phyloP scores from a whole-genome alignment of 2,797 vertebrate species.

The Pipistrellus nathusii region DNA sequence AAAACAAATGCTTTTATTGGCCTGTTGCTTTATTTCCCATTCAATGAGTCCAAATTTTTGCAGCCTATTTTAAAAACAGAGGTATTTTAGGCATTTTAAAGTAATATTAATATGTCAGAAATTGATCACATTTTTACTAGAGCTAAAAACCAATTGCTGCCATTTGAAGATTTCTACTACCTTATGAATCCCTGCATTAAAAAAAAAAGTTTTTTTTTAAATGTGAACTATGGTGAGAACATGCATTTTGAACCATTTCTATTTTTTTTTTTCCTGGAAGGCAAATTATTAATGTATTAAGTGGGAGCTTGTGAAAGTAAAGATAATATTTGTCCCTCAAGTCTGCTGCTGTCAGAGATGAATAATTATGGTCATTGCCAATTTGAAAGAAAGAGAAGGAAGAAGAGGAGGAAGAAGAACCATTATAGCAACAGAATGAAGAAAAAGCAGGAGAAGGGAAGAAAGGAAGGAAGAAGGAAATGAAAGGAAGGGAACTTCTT shows the following conservation, averaged over 20 bases:
- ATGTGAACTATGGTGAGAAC: not conserved
- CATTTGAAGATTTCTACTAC: not conserved
- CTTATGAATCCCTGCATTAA: not conserved
- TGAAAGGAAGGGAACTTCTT: not conserved
- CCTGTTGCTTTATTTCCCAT: not conserved
- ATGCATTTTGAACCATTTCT: not conserved
- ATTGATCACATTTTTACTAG: rapidly evolving
- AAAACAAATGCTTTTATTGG: no score
- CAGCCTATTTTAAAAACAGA: not conserved
- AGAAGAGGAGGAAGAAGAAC: no score
- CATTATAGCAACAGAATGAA: not conserved
- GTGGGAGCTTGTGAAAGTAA: not conserved
- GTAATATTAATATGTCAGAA: not conserved
- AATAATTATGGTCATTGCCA: rapidly evolving
- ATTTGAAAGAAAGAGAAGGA: not conserved
- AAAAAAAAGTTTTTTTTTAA: not conserved
- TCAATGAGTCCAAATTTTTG: not conserved
- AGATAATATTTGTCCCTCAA: not conserved
- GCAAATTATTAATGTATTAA: not conserved
- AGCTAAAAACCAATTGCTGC: not conserved
- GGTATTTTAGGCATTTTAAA: not conserved
- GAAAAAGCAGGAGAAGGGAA: not conserved
- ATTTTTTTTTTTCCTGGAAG: not conserved
- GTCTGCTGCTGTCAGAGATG: no score
- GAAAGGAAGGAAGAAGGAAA: no score